Base-by-base conservation (phyloP, 2,888 invertebrate species). In the Coelinius sp. region DNA sequence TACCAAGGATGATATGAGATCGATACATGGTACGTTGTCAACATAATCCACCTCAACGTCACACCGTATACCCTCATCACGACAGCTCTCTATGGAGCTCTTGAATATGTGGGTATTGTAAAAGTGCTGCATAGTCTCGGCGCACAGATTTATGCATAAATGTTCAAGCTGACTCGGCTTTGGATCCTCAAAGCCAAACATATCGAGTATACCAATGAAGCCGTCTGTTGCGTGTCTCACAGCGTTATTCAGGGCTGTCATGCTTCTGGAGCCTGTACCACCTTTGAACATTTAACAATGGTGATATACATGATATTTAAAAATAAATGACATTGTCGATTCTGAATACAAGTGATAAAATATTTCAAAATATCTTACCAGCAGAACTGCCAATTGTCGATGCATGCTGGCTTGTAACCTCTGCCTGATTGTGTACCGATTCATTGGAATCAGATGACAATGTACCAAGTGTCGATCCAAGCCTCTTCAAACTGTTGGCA, bases 41-140 rank as follows among this genome's bases (percentile, higher is more conserved):
- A 96, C 95, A 89, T 97, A 97, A 87, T 96, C 96, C 72, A 97
- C 94, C 87, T 97, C 96, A 25, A 96, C 93, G 83, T 96, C 96
- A 86, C 94, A 94, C 68, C 93, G 91, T 80, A 97, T 96, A 65
- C 96, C 96, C 89, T 97, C 97, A 87, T 97, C 97, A 75, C 96
- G 91, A 84, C 97, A 97, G 68, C 97, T 96, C 89, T 97, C 97
- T 77, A 96, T 94, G 78, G 95, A 94, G 22, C 96, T 95, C 88
- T 97, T 97, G 89, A 98, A 97, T 80, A 97, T 96, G 88, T 97
- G 97, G 68, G 97, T 97, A 88, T 97, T 98, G 90, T 97, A 98
- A 88, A 97, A 97, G 88, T 97, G 97, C 88, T 98, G 97, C 96
- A 98, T 96, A 35, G 97, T 97, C 89, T 98, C 98, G 0, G 97